Evolutionary conservation across 2,797 vertebrate genomes (phyloP).

Genomic region (Rhadinocentrus ornatus): DNA sequence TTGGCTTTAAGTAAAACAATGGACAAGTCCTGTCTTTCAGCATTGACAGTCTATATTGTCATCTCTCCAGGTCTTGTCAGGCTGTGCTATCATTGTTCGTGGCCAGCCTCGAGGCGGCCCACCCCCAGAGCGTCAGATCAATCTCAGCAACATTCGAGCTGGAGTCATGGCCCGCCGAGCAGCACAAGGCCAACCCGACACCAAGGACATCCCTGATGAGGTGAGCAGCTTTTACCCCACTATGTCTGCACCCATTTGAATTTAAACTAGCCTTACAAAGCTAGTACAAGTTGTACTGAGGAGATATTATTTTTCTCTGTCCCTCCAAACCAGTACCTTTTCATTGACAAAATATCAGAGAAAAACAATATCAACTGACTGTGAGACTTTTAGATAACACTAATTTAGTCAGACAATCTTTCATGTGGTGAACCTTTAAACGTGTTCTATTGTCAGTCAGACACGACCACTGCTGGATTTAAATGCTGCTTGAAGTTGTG

Average conservation of each 20-base stretch:
- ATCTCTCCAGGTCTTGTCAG: constrained; percentile 89
- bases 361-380: constrained; percentile 8
- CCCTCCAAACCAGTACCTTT: not conserved
- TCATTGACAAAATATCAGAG: not conserved
- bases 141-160: constrained; percentile 95
- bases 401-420: constrained; percentile 11
- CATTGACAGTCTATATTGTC: constrained; percentile 13
- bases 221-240: constrained; percentile 70
- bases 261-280: constrained; percentile 37
- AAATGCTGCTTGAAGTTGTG: not conserved
- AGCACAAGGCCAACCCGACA: constrained; percentile 87
- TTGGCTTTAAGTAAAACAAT: not conserved
- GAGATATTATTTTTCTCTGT: not conserved
- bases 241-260: constrained; percentile 25
- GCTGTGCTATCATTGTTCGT: constrained; percentile 95
- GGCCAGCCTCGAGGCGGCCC: constrained; percentile 96
- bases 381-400: not conserved
- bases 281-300: not conserved
- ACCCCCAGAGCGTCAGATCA: constrained; percentile 95
- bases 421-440: constrained; percentile 1
- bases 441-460: not conserved
- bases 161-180: constrained; percentile 91
- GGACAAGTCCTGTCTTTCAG: not conserved
- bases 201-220: constrained; percentile 93
- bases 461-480: not conserved